Base-by-base conservation (phyloP, 2,113 vertebrate species). In the Romanogobio albipinnatus region DNA sequence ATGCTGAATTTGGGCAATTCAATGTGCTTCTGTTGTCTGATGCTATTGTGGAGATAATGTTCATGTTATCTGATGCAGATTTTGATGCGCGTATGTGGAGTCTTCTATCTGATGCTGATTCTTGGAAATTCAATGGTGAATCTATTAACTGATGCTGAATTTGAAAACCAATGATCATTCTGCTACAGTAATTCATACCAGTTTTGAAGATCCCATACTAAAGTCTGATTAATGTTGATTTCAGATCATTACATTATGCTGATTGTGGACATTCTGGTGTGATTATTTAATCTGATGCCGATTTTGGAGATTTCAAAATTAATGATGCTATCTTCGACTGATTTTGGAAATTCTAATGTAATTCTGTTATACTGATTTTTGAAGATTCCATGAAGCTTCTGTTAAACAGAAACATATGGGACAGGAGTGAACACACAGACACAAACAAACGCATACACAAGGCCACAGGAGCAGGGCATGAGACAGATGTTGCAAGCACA, bases 401-500 rank as follows among this genome's bases (percentile, higher is more conserved):
- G 36, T 22, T n/a, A 43, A 26, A 19, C 53, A 39, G 53, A 59
- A 33, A 61, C 36, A 43, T 22, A 59, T 26, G 56, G 43, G 53
- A 36, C 22, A 24, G 33, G 36, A 43, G 10, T 70, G 9, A 43
- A 43, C 39, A 74, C 22, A 45, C 5, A 53, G 11, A 24, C 56
- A 45, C 22, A 56, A 8, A 56, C 17, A 19, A 56, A 45, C 1
- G 33, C 53, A 5, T 15, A 62, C 56, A 29, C 39, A 47, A 36
- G n/a, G 58, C 19, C 56, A 29, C 36, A 62, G 77, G 77, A 79
- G 36, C 77, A 47, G 77, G 58, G 58, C 53, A 39, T 43, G 13
- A 43, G 58, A 45, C 58, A 45, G 58, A 45, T 79, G 77, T 79
- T 62, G 76, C 43, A 78, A 29, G 56, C 76, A 61, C 56, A 58